phyloP scores from a whole-genome alignment of 2,888 invertebrate species.

The Eupithecia centaureata region DNA sequence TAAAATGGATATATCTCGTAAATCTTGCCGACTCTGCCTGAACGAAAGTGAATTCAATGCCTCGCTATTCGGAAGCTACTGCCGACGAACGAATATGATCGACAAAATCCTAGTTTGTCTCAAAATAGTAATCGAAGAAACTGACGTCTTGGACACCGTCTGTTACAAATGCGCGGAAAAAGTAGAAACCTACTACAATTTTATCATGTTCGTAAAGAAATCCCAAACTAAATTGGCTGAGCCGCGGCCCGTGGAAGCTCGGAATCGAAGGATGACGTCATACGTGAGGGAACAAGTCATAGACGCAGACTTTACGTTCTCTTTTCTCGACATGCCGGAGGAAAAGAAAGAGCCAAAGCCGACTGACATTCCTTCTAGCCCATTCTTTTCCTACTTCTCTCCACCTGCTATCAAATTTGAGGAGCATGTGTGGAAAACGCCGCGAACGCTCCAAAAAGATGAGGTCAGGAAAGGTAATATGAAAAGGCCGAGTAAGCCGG shows the following conservation, averaged over 20 bases:
- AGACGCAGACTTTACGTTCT: slow-evolving; percentile 73
- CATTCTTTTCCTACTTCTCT: slow-evolving; percentile 74
- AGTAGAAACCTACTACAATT: slow-evolving; percentile 71
- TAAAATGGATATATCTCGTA: slow-evolving; percentile 65
- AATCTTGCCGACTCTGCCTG: slow-evolving; percentile 70
- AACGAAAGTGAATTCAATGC: slow-evolving; percentile 71
- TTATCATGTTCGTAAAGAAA: slow-evolving; percentile 63
- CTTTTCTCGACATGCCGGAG: slow-evolving; percentile 64
- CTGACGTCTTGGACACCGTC: slow-evolving; percentile 64
- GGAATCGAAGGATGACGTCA: slow-evolving; percentile 61
- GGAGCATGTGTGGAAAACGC: slow-evolving; percentile 63
- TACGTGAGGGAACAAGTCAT: slow-evolving; percentile 68
- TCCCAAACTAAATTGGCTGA: slow-evolving; percentile 58
- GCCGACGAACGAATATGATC: slow-evolving; percentile 62
- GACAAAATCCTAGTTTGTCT: slow-evolving; percentile 71
- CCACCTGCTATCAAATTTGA: slow-evolving; percentile 58
- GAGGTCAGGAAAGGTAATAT: slow-evolving; percentile 43
- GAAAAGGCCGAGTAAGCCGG: slow-evolving; percentile 49
- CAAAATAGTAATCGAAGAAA: slow-evolving; percentile 67
- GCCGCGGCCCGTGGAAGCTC: slow-evolving; percentile 47
- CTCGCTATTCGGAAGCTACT: slow-evolving; percentile 65
- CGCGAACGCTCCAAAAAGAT: slow-evolving; percentile 49
- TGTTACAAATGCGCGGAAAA: slow-evolving; percentile 73
- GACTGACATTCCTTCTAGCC: slow-evolving; percentile 54
- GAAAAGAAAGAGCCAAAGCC: slow-evolving; percentile 61